A percentile compares a stretch with the other conserved stretches of the same genome.
These are phyloP conservation scores for Tiphia femorata DNA, from an alignment of 2,888 invertebrate genomes.

Conservation along the genomic window DNA sequence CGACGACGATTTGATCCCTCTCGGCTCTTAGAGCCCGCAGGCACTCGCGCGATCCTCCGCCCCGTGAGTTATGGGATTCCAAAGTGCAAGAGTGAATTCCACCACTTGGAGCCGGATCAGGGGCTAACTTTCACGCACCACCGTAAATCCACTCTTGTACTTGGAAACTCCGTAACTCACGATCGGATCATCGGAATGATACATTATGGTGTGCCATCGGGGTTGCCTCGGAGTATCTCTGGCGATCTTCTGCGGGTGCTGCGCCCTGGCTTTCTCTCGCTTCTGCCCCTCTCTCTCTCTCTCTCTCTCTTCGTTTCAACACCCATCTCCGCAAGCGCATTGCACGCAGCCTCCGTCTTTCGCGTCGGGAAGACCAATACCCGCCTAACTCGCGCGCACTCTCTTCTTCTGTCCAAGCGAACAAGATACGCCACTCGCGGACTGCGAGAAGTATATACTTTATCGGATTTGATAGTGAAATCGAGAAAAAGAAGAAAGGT, in stretches of 20 bases:
- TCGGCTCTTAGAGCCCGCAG: conserved; percentile 1
- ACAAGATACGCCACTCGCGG: no score
- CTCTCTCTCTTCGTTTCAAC: neutral
- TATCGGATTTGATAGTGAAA: neutral
- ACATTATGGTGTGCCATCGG: conserved; percentile 45
- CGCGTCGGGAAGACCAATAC: no score
- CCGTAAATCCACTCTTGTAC: conserved; percentile 49
- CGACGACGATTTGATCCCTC: no score
- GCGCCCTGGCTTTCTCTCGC: neutral
- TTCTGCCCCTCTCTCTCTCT: neutral
- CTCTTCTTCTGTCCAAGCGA: no score
- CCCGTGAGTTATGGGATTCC: conserved; percentile 43
- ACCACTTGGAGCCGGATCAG: conserved; percentile 48
- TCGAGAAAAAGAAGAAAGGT: neutral
- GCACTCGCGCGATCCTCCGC: conserved; percentile 4
- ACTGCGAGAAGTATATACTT: neutral
- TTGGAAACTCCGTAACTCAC: conserved; percentile 49
- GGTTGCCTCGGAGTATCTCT: no score
- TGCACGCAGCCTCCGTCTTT: no score
- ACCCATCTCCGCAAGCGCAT: no score
- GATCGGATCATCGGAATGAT: conserved; percentile 51
- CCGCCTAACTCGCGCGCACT: no score
- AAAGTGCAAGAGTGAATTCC: conserved; percentile 50
- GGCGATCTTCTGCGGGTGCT: neutral
- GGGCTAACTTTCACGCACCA: conserved; percentile 49